Conservation (phyloP, 1,140 invertebrate species). For the Rhagoletis pomonella region DNA sequence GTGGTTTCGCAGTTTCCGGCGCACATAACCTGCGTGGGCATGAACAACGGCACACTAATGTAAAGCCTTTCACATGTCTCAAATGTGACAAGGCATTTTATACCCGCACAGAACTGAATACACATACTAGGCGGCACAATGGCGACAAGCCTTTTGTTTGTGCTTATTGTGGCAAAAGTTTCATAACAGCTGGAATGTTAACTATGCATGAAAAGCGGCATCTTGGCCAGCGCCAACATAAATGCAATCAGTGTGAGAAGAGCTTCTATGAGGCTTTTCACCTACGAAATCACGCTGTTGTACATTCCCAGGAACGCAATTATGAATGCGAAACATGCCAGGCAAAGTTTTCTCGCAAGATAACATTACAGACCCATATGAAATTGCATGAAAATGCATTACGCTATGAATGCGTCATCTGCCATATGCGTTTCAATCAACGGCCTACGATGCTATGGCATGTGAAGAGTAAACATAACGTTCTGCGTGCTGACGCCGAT, state of each 20-base stretch:
- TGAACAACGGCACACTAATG: constrained; percentile 51
- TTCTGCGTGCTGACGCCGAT: background rate
- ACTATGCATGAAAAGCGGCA: constrained; percentile 47
- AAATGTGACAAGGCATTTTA: constrained; percentile 73
- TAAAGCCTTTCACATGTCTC: constrained; percentile 47
- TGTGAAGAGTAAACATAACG: constrained; percentile 33
- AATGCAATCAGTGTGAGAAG: constrained; percentile 64
- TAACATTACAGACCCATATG: constrained; percentile 89
- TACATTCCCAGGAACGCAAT: constrained; percentile 87
- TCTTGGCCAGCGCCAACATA: constrained; percentile 61
- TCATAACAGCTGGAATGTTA: background rate
- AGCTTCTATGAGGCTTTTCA: constrained; percentile 66
- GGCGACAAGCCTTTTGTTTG: constrained; percentile 57
- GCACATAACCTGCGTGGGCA: constrained; percentile 47
- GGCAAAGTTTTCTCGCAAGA: constrained; percentile 87
- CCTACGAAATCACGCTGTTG: constrained; percentile 77
- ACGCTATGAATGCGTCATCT: constrained; percentile 81
- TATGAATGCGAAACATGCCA: constrained; percentile 83
- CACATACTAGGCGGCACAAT: constrained; percentile 74
- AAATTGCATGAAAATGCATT: constrained; percentile 87
- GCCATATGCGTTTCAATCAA: constrained; percentile 58
- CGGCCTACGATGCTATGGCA: constrained; percentile 4
- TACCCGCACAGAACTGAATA: constrained; percentile 74
- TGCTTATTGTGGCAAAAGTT: constrained; percentile 52
- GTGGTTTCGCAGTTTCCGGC: constrained; percentile 50